Evolutionary conservation across 2,888 invertebrate species (phyloP).

Genomic region (Cosmia trapezina): DNA sequence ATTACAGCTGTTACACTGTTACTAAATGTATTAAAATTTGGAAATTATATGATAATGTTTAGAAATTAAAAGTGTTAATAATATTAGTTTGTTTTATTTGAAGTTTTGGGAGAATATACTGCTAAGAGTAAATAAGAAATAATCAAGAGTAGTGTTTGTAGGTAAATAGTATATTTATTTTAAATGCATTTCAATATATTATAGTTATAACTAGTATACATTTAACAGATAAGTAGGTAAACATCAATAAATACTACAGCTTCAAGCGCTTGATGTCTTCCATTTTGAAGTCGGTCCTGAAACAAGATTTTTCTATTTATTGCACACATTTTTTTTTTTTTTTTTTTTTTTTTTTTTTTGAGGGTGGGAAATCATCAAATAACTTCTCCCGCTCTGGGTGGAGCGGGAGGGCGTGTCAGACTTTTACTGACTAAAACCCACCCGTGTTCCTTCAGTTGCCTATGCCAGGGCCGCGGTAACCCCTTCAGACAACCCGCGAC

Average conservation of each 20-base stretch:
- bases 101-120: not conserved
- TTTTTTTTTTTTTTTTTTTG: too few relatives aligned
- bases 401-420: too few relatives aligned
- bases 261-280: conserved; percentile 95
- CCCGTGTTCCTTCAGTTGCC: too few relatives aligned
- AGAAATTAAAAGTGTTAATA: conserved; percentile 63
- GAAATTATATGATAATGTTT: conserved; percentile 43
- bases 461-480: too few relatives aligned
- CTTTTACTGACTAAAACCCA: too few relatives aligned
- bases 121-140: not conserved
- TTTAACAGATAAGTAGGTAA: conserved; percentile 21
- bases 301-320: conserved; percentile 33
- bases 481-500: too few relatives aligned
- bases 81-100: conserved; percentile 42
- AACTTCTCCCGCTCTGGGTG: too few relatives aligned
- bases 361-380: too few relatives aligned
- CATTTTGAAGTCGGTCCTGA: conserved; percentile 94
- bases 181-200: conserved; percentile 59
- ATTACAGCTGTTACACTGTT: conserved; percentile 59
- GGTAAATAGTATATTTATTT: conserved; percentile 58
- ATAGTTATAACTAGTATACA: conserved; percentile 20
- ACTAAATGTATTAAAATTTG: conserved; percentile 53
- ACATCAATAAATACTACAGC: conserved; percentile 67
- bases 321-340: too few relatives aligned
- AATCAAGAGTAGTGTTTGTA: not conserved